Evolutionary conservation across 2,888 invertebrate genomes (phyloP).

Genomic region (Marronus borbonicus): DNA sequence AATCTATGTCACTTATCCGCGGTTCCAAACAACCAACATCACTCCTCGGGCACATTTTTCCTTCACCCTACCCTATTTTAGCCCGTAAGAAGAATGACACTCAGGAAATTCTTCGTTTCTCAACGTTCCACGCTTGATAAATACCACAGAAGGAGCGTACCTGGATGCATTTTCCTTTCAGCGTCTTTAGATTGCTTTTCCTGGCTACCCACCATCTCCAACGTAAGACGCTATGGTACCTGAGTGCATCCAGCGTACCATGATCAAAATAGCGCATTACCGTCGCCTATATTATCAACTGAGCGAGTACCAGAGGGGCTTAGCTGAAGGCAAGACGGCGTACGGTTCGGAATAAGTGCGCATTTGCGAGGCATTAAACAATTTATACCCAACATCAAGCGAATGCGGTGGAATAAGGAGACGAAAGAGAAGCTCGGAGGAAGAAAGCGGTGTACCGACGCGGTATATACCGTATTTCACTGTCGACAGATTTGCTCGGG

Average conservation of each 20-base stretch:
- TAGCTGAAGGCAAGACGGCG: not conserved
- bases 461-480: constrained; percentile 32
- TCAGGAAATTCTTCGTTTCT: not conserved
- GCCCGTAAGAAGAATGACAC: not conserved
- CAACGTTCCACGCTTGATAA: constrained; percentile 7
- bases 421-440: not conserved
- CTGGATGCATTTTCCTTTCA: constrained; percentile 5
- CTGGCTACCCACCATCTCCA: not conserved
- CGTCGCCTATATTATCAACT: not conserved
- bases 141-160: not conserved
- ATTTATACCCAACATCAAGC: constrained; percentile 26
- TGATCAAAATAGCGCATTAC: constrained; percentile 26
- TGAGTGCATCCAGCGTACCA: not conserved
- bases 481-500: constrained; percentile 42
- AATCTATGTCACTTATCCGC: not conserved
- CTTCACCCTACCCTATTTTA: not conserved
- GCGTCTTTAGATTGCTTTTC: not conserved
- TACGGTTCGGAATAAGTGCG: constrained; percentile 27
- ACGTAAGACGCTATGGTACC: not conserved
- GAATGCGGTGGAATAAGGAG: not conserved
- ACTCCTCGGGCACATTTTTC: not conserved
- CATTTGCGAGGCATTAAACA: constrained; percentile 42
- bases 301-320: not conserved
- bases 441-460: not conserved
- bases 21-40: not conserved